Evolutionary conservation across 1,140 invertebrate genomes (phyloP), one percentile per base, ranked within the genome.

Genomic region (Physella acuta): DNA sequence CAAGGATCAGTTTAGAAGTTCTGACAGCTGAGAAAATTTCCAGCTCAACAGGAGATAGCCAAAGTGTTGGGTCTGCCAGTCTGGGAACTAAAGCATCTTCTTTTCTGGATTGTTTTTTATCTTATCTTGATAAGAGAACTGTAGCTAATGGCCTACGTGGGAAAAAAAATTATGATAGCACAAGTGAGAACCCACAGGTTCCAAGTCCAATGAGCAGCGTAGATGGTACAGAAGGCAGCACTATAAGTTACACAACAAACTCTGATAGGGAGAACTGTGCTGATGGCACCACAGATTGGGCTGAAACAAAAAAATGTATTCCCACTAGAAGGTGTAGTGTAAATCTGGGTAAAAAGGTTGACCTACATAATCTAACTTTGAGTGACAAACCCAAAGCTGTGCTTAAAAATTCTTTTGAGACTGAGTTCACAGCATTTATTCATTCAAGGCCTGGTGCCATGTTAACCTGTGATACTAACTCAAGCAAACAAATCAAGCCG

Each of bases 61-160:
- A 44, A 44, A 44, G 20, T 52, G 37, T 33, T 11, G 37, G 2
- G 30, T 36, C 44, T 30, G 62, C 49, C 14, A 28, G 36, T 3
- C 4, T 33, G 20, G 37, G 36, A n/a, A 24, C 55, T 59, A 64
- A 64, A 28, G 33, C 17, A 11, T 60, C 66, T 60, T 68, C 66
- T 24, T 68, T 68, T 26, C 30, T 68, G 24, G 66, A 68, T 60
- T 68, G 55, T 5, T 68, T 68, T 59, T 39, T 68, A 20, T 68
- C 66, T 30, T 68, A 59, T 60, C n/a, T 64, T 30, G 36, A 31
- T 53, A 39, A 51, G 26, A 34, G 33, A 4, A 26, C 5, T 16
- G 39, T 30, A 24, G 3, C 26, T 26, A 11, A 30, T 37, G 62
- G n/a, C n/a, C n/a, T n/a, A n/a, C n/a, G n/a, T n/a, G n/a, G n/a